Conservation (phyloP, 2,113 vertebrate species). For the Bothrops jararaca region DNA sequence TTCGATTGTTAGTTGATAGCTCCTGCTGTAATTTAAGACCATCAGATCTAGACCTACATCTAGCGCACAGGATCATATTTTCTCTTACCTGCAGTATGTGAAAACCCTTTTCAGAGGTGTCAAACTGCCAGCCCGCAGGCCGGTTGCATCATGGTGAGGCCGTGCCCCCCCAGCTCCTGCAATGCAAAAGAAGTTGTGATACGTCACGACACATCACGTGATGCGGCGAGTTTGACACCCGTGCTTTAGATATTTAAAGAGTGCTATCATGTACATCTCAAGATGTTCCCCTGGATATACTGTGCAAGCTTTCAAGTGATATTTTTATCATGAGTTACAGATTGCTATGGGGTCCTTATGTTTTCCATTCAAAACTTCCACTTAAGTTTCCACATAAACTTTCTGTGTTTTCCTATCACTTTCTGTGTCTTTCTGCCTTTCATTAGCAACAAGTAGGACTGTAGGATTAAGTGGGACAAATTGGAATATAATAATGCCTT, state of each 20-base stretch:
- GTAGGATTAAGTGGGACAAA: neutral
- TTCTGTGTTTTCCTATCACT: neutral
- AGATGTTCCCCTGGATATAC: neutral
- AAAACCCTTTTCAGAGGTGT: neutral
- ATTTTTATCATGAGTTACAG: neutral
- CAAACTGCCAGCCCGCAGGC: too few species aligned
- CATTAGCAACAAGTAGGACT: neutral
- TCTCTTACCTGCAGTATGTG: neutral
- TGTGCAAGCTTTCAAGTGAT: neutral
- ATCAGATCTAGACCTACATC: neutral
- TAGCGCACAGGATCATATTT: neutral
- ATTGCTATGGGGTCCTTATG: neutral
- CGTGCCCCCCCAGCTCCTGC: too few species aligned
- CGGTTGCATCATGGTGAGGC: too few species aligned
- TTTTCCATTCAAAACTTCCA: neutral
- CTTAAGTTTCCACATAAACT: neutral
- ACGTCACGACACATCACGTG: too few species aligned
- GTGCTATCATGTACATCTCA: neutral
- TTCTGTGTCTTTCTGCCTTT: neutral
- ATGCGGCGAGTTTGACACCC: too few species aligned
- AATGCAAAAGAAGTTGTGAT: too few species aligned
- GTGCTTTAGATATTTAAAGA: neutral
- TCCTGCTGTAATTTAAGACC: neutral
- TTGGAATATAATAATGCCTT: neutral
- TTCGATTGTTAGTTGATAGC: neutral